Evolutionary conservation across 92 coral and sea anemone genomes (phyloP).

Genomic region (Epizoanthus rinbou): DNA sequence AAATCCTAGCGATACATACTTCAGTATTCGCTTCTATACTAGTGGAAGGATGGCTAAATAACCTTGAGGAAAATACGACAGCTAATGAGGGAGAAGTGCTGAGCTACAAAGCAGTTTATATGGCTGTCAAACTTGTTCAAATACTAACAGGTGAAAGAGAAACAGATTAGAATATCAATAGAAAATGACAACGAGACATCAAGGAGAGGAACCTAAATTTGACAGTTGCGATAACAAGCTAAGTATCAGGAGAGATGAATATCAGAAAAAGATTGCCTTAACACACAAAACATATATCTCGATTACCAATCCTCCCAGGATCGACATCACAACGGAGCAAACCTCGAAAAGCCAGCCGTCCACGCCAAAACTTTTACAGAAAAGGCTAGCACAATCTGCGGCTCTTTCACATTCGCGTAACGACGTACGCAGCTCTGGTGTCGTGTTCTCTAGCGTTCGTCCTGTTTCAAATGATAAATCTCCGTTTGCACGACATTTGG

Average conservation of each 20-base stretch:
- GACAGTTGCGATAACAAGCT: slow-evolving; percentile 10
- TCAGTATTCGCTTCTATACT: too few species aligned
- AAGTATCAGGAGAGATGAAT: not conserved
- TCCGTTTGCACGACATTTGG: not conserved
- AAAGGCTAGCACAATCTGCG: not conserved
- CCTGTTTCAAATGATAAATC: slow-evolving; percentile 1
- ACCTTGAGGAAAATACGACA: too few species aligned
- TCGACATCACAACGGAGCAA: not conserved
- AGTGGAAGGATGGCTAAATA: too few species aligned
- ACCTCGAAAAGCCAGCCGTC: not conserved
- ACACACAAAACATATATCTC: not conserved
- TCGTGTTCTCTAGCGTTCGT: not conserved
- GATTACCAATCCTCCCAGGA: not conserved
- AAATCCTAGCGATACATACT: too few species aligned
- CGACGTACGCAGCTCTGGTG: not conserved
- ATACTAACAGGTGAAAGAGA: slow-evolving; percentile 3
- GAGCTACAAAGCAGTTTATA: not conserved
- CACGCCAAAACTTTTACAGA: not conserved
- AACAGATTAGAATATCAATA: slow-evolving; percentile 21
- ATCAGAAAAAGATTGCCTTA: not conserved
- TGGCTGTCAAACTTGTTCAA: slow-evolving; percentile 15
- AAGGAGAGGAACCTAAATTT: not conserved
- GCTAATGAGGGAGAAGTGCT: too few species aligned
- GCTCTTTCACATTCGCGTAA: not conserved
- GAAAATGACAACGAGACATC: slow-evolving; percentile 3